Base-by-base conservation (phyloP, 2,113 vertebrate genomes). In the Heliornis fulica region DNA sequence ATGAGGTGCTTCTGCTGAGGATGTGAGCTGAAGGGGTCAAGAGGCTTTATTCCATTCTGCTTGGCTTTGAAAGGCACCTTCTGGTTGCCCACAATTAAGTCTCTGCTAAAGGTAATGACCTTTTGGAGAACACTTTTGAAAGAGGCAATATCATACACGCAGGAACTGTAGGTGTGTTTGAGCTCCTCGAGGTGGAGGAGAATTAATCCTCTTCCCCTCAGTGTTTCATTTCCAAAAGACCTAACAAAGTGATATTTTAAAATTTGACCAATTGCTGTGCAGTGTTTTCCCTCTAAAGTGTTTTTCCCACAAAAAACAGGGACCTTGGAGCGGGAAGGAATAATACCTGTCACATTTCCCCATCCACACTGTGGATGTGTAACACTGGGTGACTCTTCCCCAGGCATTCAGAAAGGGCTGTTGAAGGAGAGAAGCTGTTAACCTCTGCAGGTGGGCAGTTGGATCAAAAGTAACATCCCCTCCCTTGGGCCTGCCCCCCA, bases 141-240 rank as follows among this genome's bases (percentile, higher is more conserved):
- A 46, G 69, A 32, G 77, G 51, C 20, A 13, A 0, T 18, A 3
- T 9, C 6, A 0, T 2, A 4, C 31, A 0, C 0, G 14, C 28
- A 29, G 46, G 57, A 66, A 54, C 21, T 3, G 29, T 63, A 26
- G 53, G 81, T 48, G 22, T 43, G n/a, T 48, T 41, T 14, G 22
- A 75, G 83, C 48, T 83, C 72, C n/a, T 18, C 0, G 2, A 6
- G 32, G 7, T 0, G 5, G 10, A 15, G 12, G 19, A 20, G 26
- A 29, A 34, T 78, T 13, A 68, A 63, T 40, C 18, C 11, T 61
- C 46, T 60, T 71, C 9, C 13, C 22, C 17, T 71, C 40, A 9
- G 10, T 19, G 7, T 68, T 32, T 29, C 18, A 64, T 61, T 50
- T 60, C 78, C 22, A 13, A 41, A 50, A 63, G 66, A 5, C 25